Evolutionary conservation across 2,888 invertebrate species (phyloP).

Genomic region (Punctoribates punctum): DNA sequence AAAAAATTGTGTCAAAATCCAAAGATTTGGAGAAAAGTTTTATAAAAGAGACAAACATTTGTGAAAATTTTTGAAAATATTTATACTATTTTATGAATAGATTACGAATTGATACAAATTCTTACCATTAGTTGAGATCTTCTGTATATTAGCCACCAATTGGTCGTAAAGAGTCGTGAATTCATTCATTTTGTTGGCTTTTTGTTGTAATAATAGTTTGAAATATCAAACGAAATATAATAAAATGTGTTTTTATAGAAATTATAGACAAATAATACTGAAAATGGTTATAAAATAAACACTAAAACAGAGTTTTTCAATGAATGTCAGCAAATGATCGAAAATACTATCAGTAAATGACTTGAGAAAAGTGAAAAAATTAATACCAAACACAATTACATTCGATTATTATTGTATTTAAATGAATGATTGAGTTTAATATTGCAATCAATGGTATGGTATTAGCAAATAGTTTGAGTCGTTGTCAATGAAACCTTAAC

Average conservation of each 20-base stretch:
- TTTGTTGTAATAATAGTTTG: neutral
- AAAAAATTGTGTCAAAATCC: no score
- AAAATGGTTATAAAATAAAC: no score
- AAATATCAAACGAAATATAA: neutral
- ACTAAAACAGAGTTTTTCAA: no score
- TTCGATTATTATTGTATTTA: no score
- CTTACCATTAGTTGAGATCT: conserved; percentile 24
- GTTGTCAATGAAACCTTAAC: conserved; percentile 22
- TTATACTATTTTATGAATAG: neutral
- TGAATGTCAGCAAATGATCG: no score
- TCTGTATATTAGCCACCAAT: conserved; percentile 19
- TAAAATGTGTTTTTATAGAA: neutral
- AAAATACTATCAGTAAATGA: no score
- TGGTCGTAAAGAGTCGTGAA: conserved; percentile 1
- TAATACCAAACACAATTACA: no score
- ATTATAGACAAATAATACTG: no score
- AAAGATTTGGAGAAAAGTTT: no score
- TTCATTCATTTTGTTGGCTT: neutral
- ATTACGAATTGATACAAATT: neutral
- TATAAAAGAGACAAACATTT: no score
- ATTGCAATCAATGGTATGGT: neutral
- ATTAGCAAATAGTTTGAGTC: neutral
- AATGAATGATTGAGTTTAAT: neutral
- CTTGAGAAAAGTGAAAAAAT: no score
- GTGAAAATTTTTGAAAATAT: neutral